Conservation (phyloP, 2,888 invertebrate species). For the Mimas tiliae region DNA sequence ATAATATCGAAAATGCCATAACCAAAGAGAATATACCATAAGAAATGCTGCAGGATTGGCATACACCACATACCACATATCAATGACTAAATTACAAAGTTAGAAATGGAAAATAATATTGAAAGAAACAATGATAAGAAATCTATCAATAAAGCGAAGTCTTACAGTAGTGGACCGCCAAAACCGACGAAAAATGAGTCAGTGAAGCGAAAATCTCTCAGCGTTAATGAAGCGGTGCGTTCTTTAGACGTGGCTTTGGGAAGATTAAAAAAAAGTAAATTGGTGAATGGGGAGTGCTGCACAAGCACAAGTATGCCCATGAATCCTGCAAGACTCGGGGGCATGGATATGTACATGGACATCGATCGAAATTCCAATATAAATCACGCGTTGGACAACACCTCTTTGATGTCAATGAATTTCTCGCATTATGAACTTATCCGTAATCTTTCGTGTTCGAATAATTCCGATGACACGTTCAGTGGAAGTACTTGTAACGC, state of each 20-base stretch:
- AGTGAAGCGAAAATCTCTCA: conserved; percentile 63
- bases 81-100: conserved; percentile 45
- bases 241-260: conserved; percentile 65
- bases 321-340: conserved; percentile 39
- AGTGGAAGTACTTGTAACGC: conserved; percentile 63
- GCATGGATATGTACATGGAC: conserved; percentile 58
- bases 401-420: conserved; percentile 71
- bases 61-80: neutral
- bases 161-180: conserved; percentile 46
- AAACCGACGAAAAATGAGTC: conserved; percentile 52
- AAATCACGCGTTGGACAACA: conserved; percentile 51
- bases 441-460: conserved; percentile 68
- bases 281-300: conserved; percentile 55
- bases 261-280: conserved; percentile 66
- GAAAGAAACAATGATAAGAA: conserved; percentile 55
- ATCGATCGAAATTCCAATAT: conserved; percentile 46
- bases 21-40: neutral
- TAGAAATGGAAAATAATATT: conserved; percentile 62
- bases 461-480: conserved; percentile 67
- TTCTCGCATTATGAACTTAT: conserved; percentile 76
- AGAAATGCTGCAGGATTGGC: neutral
- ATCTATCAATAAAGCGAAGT: conserved; percentile 56
- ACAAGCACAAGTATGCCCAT: conserved; percentile 40
- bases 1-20: neutral
- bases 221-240: conserved; percentile 62